Evolutionary conservation across 2,113 vertebrate species (phyloP), one percentile per base, ranked within the genome.

Genomic region (Malurus elegans): DNA sequence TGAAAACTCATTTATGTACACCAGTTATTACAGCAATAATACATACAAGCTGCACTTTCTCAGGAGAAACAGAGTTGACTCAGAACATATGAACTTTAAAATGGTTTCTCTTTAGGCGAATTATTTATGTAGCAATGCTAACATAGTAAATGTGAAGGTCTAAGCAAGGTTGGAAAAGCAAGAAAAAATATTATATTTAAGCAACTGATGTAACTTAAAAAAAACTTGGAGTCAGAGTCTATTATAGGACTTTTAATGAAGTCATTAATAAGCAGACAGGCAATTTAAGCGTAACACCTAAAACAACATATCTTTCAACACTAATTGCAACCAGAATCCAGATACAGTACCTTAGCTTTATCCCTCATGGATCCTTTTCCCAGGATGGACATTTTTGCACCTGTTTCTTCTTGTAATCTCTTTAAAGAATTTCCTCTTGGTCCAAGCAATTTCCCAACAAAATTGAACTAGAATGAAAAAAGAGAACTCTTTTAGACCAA

Each of bases 301-400:
- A 86, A 81, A 21, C 54, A 79, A 61, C 44, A 21, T 25, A 36
- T 4, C 19, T 67, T 66, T 92, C 4, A 4, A 78, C 25, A 60
- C 12, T 57, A 91, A 76, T 15, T 72, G 82, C 78, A 86, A 71
- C 19, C n/a, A 88, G 79, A 95, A 88, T 62, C 18, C 65, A 87
- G 53, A 70, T 32, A 95, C 76, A 36, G 50, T 98, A 99, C 99
- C 99, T 99, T 99, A 87, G 98, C 98, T 98, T 99, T 99, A 97
- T 99, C 99, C 94, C 99, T 98, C 99, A 99, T 99, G 91, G 99
- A 99, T 93, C 99, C 99, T 98, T 99, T 99, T 62, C 99, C 99
- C 48, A 99, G 98, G 97, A 99, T 99, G 93, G 99, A 99, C 99
- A 99, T 99, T 98, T 99, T 99, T 97, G 99, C 99, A 92, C 99